Percentiles rank a stretch among this genome's conserved stretches.
phyloP scores from a whole-genome alignment of 2,797 vertebrate species.

The Urocyon cinereoargenteus region DNA sequence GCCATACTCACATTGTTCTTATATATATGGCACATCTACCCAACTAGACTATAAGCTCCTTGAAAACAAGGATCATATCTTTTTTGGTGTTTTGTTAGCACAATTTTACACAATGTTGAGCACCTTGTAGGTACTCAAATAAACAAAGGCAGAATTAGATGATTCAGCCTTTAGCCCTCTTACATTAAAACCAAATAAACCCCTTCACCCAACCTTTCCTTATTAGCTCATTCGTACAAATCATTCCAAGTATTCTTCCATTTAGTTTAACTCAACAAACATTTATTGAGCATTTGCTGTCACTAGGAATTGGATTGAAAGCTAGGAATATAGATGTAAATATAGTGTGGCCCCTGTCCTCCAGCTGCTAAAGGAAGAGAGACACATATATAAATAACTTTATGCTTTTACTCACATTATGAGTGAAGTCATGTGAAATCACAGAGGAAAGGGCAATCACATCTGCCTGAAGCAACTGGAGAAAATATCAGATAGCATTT shows the following conservation, averaged over 20 bases:
- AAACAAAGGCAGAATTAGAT: neutral
- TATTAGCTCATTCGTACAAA: neutral
- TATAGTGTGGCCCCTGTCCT: neutral
- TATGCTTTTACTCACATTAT: neutral
- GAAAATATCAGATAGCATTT: neutral
- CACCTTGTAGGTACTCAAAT: neutral
- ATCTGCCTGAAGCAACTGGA: neutral
- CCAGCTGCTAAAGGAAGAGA: neutral
- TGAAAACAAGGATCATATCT: neutral
- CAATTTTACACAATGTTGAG: neutral
- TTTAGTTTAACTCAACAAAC: constrained; percentile 38
- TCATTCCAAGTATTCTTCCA: neutral
- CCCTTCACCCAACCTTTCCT: neutral
- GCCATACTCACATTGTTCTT: rapidly evolving
- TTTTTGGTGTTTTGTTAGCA: neutral
- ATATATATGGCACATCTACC: neutral
- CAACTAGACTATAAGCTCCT: neutral
- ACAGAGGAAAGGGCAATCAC: neutral
- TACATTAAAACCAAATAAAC: neutral
- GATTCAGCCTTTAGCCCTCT: neutral
- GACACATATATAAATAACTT: neutral
- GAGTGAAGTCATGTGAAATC: neutral
- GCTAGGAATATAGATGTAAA: constrained; percentile 5
- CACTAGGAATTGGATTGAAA: neutral
- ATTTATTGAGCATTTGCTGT: neutral